phyloP scores from a whole-genome alignment of 2,888 invertebrate genomes.

The Iselma pallidipennis region DNA sequence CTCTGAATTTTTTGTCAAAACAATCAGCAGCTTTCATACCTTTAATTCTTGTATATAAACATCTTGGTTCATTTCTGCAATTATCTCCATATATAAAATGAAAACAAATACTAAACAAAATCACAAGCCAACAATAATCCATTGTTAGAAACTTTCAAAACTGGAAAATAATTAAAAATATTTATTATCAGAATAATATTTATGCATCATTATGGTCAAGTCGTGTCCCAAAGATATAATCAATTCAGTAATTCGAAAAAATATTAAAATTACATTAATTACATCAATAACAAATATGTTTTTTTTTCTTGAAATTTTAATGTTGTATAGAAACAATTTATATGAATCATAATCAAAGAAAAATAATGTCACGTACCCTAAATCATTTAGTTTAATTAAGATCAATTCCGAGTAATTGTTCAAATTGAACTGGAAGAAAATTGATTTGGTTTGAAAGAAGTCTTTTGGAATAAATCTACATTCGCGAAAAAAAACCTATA shows the following conservation, averaged over 20 bases:
- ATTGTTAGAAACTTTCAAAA: conserved; percentile 9
- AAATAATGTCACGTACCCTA: neutral
- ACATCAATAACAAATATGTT: neutral
- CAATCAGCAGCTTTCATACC: conserved; percentile 50
- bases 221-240: neutral
- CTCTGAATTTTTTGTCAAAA: conserved; percentile 42
- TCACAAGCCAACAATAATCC: conserved; percentile 11
- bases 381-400: neutral
- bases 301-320: too few species aligned
- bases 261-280: neutral
- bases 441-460: neutral
- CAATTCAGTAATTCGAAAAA: neutral
- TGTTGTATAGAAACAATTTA: too few species aligned
- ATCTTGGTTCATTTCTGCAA: conserved; percentile 37
- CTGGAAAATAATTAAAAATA: conserved; percentile 17
- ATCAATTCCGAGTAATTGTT: neutral
- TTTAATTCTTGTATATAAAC: conserved; percentile 38
- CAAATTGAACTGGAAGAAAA: neutral
- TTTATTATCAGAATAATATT: conserved; percentile 16
- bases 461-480: too few species aligned
- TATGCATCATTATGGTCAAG: conserved; percentile 5
- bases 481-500: too few species aligned
- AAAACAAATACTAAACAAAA: conserved; percentile 9
- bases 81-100: conserved; percentile 14
- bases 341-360: neutral